phyloP scores from a whole-genome alignment of 2,113 vertebrate species.

The Seriola rivoliana region DNA sequence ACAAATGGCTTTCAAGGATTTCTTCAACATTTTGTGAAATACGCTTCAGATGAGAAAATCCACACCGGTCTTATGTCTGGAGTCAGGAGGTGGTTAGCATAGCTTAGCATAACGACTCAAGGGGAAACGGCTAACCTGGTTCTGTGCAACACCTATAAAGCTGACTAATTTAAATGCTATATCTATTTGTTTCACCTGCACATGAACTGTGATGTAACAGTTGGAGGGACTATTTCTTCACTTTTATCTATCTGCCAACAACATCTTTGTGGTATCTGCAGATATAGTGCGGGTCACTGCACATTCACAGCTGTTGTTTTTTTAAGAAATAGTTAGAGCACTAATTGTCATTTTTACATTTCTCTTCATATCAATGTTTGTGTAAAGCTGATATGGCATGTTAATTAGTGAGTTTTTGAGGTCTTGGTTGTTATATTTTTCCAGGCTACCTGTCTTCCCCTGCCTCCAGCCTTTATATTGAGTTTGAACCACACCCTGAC shows the following conservation, averaged over 20 bases:
- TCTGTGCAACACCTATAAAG: neutral
- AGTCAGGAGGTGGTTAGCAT: neutral
- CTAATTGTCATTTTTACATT: too few relatives aligned
- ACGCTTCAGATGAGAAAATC: too few relatives aligned
- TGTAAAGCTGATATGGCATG: neutral
- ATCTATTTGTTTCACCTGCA: too few relatives aligned
- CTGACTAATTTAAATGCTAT: neutral
- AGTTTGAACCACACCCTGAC: too few relatives aligned
- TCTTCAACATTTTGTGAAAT: neutral
- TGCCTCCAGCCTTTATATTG: fast-evolving
- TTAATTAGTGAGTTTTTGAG: neutral
- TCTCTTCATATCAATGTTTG: neutral
- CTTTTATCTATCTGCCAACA: too few relatives aligned
- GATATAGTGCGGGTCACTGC: neutral
- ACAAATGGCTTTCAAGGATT: neutral
- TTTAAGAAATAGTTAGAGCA: too few relatives aligned
- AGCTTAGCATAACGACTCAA: neutral
- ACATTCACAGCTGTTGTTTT: neutral
- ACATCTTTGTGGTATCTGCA: too few relatives aligned
- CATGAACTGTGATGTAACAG: too few relatives aligned
- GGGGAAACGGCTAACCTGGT: neutral
- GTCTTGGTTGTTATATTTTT: neutral
- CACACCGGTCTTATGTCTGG: too few relatives aligned
- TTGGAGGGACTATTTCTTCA: too few relatives aligned
- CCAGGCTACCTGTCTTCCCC: neutral